Conservation (phyloP, 53 echinoderm and acorn worm genomes). For the Holothuria scabra region DNA sequence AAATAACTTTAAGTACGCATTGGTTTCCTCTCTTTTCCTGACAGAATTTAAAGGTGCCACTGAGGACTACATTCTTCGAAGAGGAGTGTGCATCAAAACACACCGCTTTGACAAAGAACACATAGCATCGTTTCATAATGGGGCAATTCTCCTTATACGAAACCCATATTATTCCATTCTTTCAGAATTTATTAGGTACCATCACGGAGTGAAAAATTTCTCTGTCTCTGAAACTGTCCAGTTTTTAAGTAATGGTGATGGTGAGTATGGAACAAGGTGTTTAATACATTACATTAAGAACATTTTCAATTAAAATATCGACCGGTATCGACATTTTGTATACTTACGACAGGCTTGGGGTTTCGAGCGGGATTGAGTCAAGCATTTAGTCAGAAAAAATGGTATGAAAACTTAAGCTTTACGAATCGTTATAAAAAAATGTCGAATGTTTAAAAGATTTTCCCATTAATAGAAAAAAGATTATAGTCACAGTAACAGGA, state of each 20-base stretch:
- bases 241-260: not conserved
- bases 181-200: slow-evolving; percentile 4
- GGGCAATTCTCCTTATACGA: not conserved
- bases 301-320: too few relatives aligned
- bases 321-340: too few relatives aligned
- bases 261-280: not conserved
- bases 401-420: too few relatives aligned
- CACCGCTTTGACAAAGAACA: not conserved
- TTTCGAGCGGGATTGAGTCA: too few relatives aligned
- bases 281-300: too few relatives aligned
- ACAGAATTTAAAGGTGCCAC: not conserved
- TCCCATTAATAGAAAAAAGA: too few relatives aligned
- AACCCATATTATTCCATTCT: slow-evolving; percentile 9
- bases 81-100: slow-evolving; percentile 1
- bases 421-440: too few relatives aligned
- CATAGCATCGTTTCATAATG: not conserved
- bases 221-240: not conserved
- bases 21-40: not conserved
- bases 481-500: too few relatives aligned
- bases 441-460: too few relatives aligned
- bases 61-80: not conserved
- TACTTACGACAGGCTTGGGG: too few relatives aligned
- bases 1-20: too few relatives aligned
- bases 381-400: too few relatives aligned
- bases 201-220: not conserved